Conservation (phyloP, 2,797 vertebrate genomes). For the Kryptopterus vitreolus region DNA sequence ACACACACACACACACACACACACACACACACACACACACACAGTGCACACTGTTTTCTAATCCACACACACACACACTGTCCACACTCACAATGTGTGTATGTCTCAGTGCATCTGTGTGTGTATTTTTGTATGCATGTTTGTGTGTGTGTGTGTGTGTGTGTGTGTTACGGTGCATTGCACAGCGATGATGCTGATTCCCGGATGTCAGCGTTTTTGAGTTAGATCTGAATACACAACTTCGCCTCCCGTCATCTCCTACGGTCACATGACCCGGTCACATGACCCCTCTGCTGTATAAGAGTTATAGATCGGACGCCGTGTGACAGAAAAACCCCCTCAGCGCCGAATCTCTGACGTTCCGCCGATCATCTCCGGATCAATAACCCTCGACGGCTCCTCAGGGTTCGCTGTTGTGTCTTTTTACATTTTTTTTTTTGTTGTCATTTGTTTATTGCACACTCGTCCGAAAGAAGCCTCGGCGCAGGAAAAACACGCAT, state of each 20-base stretch:
- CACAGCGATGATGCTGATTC: not conserved
- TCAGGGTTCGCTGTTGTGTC: constrained; percentile 25
- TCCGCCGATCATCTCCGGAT: no score
- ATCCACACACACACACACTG: not conserved
- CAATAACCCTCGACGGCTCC: not conserved
- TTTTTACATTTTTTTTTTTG: constrained; percentile 25
- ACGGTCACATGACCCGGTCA: no score
- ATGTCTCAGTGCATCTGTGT: no score
- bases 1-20: not conserved
- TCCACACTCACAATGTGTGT: no score
- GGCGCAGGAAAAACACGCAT: constrained; percentile 52
- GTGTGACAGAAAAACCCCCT: no score
- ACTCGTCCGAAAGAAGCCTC: constrained; percentile 32
- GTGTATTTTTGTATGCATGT: no score
- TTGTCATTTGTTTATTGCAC: constrained; percentile 32
- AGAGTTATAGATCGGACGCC: no score
- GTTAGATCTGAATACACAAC: not conserved
- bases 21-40: constrained; percentile 2
- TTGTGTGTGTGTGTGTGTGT: not conserved
- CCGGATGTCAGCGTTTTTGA: not conserved
- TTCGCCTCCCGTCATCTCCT: no score
- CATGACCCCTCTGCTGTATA: no score
- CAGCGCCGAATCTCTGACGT: no score
- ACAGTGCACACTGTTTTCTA: not conserved
- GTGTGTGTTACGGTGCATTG: not conserved